phyloP scores from a whole-genome alignment of 1,140 invertebrate genomes.

The Marisa cornuarietis region DNA sequence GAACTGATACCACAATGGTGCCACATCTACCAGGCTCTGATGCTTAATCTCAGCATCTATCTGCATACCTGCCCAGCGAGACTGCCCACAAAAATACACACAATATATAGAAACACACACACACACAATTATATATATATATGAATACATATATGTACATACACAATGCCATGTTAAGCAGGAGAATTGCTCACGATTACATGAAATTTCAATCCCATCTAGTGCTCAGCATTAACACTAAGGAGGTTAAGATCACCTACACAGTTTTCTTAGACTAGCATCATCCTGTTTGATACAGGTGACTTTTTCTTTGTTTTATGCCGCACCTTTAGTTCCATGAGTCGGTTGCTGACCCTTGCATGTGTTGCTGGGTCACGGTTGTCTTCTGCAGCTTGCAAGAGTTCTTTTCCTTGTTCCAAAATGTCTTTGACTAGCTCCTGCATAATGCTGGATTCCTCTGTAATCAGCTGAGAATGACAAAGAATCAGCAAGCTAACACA shows the following conservation, averaged over 20 bases:
- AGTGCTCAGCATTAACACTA: no score
- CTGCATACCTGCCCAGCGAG: neutral
- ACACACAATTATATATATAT: no score
- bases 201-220: no score
- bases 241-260: no score
- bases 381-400: constrained; percentile 31
- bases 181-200: no score
- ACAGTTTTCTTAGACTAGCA: no score
- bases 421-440: constrained; percentile 32
- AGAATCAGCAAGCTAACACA: neutral
- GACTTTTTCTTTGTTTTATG: no score
- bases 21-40: constrained; percentile 31
- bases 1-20: constrained; percentile 41
- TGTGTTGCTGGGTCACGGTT: constrained; percentile 34
- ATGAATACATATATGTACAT: no score
- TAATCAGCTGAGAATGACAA: constrained; percentile 27
- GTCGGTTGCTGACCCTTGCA: constrained; percentile 28
- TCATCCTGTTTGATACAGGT: no score
- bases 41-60: constrained; percentile 40
- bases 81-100: neutral
- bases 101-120: no score
- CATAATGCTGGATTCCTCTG: constrained; percentile 24
- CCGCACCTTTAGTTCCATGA: constrained; percentile 49
- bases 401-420: constrained; percentile 31
- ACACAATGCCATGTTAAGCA: no score